Evolutionary conservation across 2,797 vertebrate genomes (phyloP), one percentile per base, ranked within the genome.

Genomic region (Lutjanus argentimaculatus): DNA sequence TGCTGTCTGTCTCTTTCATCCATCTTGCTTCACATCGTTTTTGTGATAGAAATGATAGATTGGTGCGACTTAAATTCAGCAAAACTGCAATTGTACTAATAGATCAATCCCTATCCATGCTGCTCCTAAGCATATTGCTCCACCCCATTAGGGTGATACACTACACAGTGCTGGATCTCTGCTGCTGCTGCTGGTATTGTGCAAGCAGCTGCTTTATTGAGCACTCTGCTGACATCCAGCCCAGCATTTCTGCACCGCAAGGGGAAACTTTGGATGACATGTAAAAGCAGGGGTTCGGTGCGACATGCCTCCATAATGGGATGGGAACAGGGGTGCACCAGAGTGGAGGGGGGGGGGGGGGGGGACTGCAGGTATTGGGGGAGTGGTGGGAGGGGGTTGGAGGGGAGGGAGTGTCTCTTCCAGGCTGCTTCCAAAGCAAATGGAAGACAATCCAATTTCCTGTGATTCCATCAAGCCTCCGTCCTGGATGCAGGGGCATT

Each of bases 401-500:
- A 21, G 36, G 56, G 16, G 72, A 69, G 68, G 46, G 73, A 53
- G 83, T 96, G 96, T 89, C 85, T 90, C 78, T 79, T 86, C 75
- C 80, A 63, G 82, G 83, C 89, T 88, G 89, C 88, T 96, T 97
- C 96, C 93, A 97, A 96, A 97, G 97, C 96, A 98, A 98, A 98
- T 98, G 97, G 97, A 96, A 95, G 93, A 97, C 97, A 99, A 99
- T 99, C 97, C 98, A 99, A 98, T 99, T 99, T 99, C 94, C 96
- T 95, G 95, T 97, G 97, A 98, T 98, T 98, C 97, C 96, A 98
- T 98, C 97, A 98, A 97, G 96, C 95, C 95, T 96, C 94, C 94
- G 92, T 90, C 90, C 90, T 89, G 90, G 85, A 91, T 91, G 85
- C 76, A 65, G 86, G 96, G 96, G 95, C 96, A 97, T 97, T 97